Percentiles rank a stretch among this genome's conserved stretches.
These are phyloP conservation scores for Callipepla squamata DNA, from an alignment of 2,113 vertebrate genomes.

Conservation along the genomic window DNA sequence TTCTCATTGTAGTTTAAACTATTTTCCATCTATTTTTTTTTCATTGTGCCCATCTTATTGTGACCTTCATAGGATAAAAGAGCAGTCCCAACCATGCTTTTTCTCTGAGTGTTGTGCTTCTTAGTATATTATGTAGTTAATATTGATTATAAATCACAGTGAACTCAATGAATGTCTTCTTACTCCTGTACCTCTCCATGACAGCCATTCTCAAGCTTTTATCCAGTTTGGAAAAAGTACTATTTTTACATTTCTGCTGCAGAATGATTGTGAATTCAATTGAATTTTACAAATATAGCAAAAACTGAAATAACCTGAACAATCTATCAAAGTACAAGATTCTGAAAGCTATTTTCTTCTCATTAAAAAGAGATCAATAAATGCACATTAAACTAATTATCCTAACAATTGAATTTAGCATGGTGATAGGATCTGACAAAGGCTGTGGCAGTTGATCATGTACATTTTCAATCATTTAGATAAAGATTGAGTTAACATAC, in stretches of 20 bases:
- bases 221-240: background rate
- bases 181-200: background rate
- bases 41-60: constrained; percentile 46
- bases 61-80: constrained; percentile 65
- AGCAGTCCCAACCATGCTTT: background rate
- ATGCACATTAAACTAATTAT: constrained; percentile 19
- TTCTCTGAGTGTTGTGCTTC: constrained; percentile 8
- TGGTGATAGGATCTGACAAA: background rate
- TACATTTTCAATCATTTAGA: background rate
- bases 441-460: background rate
- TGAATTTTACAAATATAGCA: background rate
- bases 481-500: background rate
- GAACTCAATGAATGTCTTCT: background rate
- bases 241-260: constrained; percentile 23
- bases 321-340: background rate
- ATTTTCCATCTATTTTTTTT: constrained; percentile 57
- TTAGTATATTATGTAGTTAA: constrained; percentile 61
- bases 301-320: background rate
- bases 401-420: background rate
- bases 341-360: background rate
- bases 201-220: background rate
- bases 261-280: background rate
- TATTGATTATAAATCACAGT: constrained; percentile 70
- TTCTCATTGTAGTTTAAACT: constrained; percentile 20
- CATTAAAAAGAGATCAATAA: constrained; percentile 18